Evolutionary conservation across 1,140 invertebrate species (phyloP).

Genomic region (Lineus longissimus): DNA sequence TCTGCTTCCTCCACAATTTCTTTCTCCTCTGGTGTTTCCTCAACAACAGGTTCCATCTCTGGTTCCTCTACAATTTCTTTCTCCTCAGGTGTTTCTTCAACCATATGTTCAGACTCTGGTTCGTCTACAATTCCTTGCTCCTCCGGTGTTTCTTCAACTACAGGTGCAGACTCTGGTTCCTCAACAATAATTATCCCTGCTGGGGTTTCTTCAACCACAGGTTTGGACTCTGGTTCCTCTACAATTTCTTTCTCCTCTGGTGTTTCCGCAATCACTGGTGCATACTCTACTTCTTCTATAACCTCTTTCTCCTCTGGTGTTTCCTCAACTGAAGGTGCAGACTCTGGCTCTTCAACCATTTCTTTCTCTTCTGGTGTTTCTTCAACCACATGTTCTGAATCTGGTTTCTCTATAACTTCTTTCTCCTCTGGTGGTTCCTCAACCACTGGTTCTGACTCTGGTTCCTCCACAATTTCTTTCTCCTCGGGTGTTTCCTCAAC

Average conservation of each 20-base stretch:
- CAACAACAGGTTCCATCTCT: constrained; percentile 47
- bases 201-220: constrained; percentile 17
- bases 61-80: too few species aligned
- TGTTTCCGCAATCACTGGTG: constrained; percentile 10
- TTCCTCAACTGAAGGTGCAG: constrained; percentile 49
- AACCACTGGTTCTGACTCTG: background rate
- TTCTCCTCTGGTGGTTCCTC: background rate
- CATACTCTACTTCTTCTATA: constrained; percentile 16
- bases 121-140: too few species aligned
- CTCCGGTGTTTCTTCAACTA: background rate
- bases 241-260: constrained; percentile 21
- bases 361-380: background rate
- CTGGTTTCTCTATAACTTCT: too few species aligned
- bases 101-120: background rate
- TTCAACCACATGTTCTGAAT: constrained; percentile 2
- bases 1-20: background rate
- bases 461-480: background rate
- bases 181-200: too few species aligned
- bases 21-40: constrained; percentile 37
- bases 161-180: background rate
- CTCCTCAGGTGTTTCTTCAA: constrained; percentile 38
- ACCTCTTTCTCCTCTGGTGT: constrained; percentile 31
- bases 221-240: constrained; percentile 15
- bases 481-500: constrained; percentile 4
- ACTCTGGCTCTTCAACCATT: constrained; percentile 21